These are phyloP conservation scores for Perca flavescens DNA, from an alignment of 2,113 vertebrate species.

Conservation along the genomic window DNA sequence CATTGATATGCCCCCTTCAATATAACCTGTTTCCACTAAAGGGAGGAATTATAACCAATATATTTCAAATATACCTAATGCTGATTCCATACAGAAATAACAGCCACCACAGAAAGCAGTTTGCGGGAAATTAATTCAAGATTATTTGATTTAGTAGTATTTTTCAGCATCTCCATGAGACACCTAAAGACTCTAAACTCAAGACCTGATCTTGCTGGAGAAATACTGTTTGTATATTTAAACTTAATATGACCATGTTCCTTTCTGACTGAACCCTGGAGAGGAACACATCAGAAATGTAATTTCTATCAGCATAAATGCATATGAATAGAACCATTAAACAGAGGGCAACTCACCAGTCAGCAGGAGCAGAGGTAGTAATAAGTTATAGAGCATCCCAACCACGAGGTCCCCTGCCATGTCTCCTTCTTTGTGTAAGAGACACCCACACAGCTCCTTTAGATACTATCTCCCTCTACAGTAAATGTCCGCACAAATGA, in stretches of 20 bases:
- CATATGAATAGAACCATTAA: background rate
- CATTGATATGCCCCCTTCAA: background rate
- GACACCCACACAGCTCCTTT: slow-evolving; percentile 33
- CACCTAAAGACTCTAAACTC: background rate
- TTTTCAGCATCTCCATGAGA: background rate
- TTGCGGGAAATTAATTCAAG: background rate
- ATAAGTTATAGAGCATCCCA: slow-evolving; percentile 78
- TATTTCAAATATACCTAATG: background rate
- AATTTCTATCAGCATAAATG: background rate
- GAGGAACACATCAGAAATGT: background rate
- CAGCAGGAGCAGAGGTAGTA: slow-evolving; percentile 77
- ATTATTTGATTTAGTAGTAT: background rate
- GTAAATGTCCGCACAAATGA: slow-evolving; percentile 1
- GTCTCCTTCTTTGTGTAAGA: slow-evolving; percentile 38
- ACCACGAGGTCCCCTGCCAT: slow-evolving; percentile 73
- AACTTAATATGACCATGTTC: background rate
- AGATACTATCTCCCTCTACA: slow-evolving; percentile 6
- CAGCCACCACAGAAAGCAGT: background rate
- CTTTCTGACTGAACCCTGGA: background rate
- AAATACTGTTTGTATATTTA: background rate
- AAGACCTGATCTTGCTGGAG: background rate
- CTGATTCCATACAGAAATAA: background rate
- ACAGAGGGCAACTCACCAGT: slow-evolving; percentile 75
- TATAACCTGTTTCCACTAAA: background rate
- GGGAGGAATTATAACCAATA: background rate